Conservation (phyloP, 1,140 invertebrate species). For the Polypedilum pembai region DNA sequence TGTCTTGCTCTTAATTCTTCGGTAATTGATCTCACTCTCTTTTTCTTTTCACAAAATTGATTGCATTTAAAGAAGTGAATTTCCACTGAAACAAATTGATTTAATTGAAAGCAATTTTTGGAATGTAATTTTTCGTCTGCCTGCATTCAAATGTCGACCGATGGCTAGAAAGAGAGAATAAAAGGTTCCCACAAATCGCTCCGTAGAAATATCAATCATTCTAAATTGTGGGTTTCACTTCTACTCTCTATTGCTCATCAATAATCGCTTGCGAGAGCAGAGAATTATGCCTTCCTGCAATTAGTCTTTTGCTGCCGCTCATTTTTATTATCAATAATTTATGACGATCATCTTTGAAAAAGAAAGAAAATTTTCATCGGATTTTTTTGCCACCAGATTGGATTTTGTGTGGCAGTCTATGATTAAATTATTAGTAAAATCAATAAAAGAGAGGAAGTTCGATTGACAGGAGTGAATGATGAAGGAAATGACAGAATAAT, state of each 20-base stretch:
- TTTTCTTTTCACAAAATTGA: not conserved
- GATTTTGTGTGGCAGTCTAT: not conserved
- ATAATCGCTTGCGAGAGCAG: not conserved
- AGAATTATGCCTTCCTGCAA: slow-evolving; percentile 27
- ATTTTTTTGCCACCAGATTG: slow-evolving; percentile 7
- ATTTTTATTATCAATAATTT: slow-evolving; percentile 1
- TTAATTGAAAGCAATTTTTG: slow-evolving; percentile 23
- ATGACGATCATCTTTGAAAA: not conserved
- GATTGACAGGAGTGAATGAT: slow-evolving; percentile 3
- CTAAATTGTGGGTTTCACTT: slow-evolving; percentile 22
- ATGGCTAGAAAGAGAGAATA: too few relatives aligned
- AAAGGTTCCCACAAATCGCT: not conserved
- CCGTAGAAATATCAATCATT: slow-evolving; percentile 26
- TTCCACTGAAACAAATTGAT: slow-evolving; percentile 1
- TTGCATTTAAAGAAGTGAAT: not conserved
- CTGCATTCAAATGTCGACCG: too few relatives aligned
- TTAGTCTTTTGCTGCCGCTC: not conserved
- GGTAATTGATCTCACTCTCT: slow-evolving; percentile 23
- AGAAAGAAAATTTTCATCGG: too few relatives aligned
- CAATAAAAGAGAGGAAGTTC: not conserved
- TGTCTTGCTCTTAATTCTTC: not conserved
- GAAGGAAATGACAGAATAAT: slow-evolving; percentile 7
- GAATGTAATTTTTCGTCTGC: slow-evolving; percentile 19
- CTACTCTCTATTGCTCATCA: not conserved
- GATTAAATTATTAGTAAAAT: slow-evolving; percentile 28